These are phyloP conservation scores for Nowickia ferox DNA, from an alignment of 2,888 invertebrate species.

Conservation along the genomic window DNA sequence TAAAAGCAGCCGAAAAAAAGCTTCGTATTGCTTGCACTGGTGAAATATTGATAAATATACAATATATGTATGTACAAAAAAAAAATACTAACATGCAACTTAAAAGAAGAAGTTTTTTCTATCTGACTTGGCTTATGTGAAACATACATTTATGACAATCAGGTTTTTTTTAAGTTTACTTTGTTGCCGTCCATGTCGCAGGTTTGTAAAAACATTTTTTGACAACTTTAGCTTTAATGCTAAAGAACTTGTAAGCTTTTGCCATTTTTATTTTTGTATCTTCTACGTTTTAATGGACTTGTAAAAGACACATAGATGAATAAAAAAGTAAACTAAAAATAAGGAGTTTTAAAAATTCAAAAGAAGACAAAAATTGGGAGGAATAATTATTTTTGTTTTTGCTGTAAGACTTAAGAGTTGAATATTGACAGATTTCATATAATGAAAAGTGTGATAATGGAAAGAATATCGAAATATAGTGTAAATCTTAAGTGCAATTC, in stretches of 20 bases:
- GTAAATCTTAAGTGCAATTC: too few species aligned
- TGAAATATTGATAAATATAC: background rate
- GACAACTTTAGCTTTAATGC: background rate
- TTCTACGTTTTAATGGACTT: background rate
- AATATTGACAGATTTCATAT: too few species aligned
- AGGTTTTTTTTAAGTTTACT: background rate
- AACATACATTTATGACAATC: background rate
- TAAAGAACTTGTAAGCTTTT: background rate
- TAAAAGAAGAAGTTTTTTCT: background rate
- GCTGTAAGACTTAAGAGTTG: too few species aligned
- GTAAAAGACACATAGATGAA: background rate
- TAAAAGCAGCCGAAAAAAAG: background rate
- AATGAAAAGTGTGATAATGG: too few species aligned
- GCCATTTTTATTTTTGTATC: background rate
- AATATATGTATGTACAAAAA: too few species aligned
- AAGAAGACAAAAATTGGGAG: too few species aligned
- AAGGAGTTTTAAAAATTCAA: too few species aligned
- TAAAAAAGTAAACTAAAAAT: too few species aligned
- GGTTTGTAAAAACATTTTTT: conserved; percentile 17
- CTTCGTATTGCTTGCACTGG: background rate
- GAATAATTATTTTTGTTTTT: too few species aligned
- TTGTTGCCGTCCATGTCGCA: background rate
- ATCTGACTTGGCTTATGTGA: background rate
- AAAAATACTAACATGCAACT: background rate
- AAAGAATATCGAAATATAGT: too few species aligned